These are phyloP conservation scores for Euura saliciscinereae DNA, from an alignment of 1,140 invertebrate species.

Conservation along the genomic window DNA sequence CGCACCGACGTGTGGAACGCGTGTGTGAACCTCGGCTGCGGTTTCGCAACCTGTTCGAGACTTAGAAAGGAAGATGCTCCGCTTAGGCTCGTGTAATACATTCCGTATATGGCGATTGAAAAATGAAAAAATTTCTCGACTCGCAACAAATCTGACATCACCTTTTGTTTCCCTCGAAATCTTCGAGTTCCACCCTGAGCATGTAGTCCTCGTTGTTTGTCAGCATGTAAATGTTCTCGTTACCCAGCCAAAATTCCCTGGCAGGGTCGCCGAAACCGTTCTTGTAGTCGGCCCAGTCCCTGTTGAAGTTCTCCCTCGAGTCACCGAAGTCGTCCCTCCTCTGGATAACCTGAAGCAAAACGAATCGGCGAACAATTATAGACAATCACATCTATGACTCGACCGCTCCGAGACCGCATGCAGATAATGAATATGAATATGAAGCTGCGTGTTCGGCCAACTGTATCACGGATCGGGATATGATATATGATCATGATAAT, in stretches of 20 bases:
- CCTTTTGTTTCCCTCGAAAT: constrained; percentile 93
- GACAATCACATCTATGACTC: background rate
- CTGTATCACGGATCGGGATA: background rate
- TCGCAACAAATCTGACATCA: constrained; percentile 42
- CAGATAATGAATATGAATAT: no score
- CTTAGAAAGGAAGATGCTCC: constrained; percentile 14
- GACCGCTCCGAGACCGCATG: no score
- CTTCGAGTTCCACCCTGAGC: constrained; percentile 87
- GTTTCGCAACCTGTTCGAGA: background rate
- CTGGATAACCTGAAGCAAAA: constrained; percentile 78
- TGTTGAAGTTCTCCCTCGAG: constrained; percentile 88
- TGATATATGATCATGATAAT: background rate
- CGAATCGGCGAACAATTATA: background rate
- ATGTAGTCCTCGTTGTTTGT: constrained; percentile 94
- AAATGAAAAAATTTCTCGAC: background rate
- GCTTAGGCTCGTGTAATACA: background rate
- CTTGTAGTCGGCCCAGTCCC: constrained; percentile 95
- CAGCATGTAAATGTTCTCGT: constrained; percentile 93
- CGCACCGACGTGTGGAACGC: background rate
- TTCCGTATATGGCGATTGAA: background rate
- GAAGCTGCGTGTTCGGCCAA: no score
- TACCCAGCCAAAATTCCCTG: constrained; percentile 92
- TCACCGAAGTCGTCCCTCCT: constrained; percentile 85
- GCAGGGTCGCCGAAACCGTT: constrained; percentile 92
- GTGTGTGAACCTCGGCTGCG: background rate